phyloP scores from a whole-genome alignment of 2,888 invertebrate genomes.

The Campoplex capitator region DNA sequence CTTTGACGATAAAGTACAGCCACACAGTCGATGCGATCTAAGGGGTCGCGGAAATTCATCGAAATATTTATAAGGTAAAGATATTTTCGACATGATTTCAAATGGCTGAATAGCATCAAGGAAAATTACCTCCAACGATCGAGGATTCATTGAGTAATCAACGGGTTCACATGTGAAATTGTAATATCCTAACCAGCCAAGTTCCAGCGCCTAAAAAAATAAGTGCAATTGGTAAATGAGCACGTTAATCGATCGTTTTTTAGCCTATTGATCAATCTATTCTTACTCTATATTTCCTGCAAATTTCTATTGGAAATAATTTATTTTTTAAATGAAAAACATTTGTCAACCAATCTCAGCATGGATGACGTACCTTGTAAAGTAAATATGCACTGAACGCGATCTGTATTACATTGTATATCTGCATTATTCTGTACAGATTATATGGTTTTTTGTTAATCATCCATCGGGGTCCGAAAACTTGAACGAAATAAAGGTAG shows the following conservation, averaged over 20 bases:
- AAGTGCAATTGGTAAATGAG: conserved; percentile 15
- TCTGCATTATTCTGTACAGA: conserved; percentile 88
- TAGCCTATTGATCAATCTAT: not conserved
- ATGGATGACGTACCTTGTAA: conserved; percentile 84
- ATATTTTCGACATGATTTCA: not conserved
- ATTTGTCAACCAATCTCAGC: not conserved
- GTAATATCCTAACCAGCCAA: conserved; percentile 85
- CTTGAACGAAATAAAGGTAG: conserved; percentile 90
- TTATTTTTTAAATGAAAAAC: not conserved
- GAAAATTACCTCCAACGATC: conserved; percentile 86
- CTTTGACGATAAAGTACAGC: conserved; percentile 89
- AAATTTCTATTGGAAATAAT: not conserved
- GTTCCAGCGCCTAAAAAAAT: conserved; percentile 74
- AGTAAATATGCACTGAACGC: conserved; percentile 86
- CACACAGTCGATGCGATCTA: conserved; percentile 87
- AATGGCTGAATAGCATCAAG: not conserved
- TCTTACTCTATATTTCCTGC: not conserved
- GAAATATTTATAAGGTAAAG: not conserved
- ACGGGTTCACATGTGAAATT: conserved; percentile 90
- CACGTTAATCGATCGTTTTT: not conserved
- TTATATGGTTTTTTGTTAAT: conserved; percentile 88
- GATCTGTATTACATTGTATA: conserved; percentile 90
- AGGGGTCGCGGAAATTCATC: conserved; percentile 16
- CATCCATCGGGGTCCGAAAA: conserved; percentile 91
- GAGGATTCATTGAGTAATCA: conserved; percentile 88